phyloP scores from a whole-genome alignment of 2,888 invertebrate genomes.

The Caenorhabditis sp. region DNA sequence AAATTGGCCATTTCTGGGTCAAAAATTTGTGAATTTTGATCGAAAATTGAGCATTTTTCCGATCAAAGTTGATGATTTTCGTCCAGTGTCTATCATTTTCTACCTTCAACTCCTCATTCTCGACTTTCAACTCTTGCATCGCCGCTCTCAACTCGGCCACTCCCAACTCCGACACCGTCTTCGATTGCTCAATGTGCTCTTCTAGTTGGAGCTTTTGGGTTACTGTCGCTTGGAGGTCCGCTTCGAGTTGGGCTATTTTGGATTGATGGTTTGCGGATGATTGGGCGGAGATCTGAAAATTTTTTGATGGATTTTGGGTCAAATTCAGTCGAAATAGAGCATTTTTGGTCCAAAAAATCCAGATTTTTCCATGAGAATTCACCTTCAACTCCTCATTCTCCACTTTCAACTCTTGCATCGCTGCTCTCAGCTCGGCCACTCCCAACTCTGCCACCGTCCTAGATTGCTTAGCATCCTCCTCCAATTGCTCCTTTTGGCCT shows the following conservation, averaged over 20 bases:
- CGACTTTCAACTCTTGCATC: not conserved
- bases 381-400: conserved; percentile 31
- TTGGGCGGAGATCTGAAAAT: not conserved
- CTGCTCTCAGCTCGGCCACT: not conserved
- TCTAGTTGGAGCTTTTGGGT: not conserved
- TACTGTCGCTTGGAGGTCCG: not conserved
- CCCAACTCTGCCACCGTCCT: not conserved
- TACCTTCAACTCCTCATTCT: conserved; percentile 42
- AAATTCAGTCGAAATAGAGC: not conserved
- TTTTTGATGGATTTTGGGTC: not conserved
- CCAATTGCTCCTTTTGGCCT: not conserved
- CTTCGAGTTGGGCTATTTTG: not conserved
- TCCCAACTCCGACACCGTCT: not conserved
- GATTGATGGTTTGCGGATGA: not conserved
- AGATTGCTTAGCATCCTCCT: conserved; percentile 14
- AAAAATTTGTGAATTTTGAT: too few relatives aligned
- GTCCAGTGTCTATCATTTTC: not conserved
- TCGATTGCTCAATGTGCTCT: conserved; percentile 15
- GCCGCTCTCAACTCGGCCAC: not conserved
- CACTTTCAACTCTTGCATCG: not conserved
- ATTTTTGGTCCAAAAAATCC: not conserved
- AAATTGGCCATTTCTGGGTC: too few relatives aligned
- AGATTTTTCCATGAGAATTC: not conserved
- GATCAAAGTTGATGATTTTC: not conserved
- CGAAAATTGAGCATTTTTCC: too few relatives aligned